Evolutionary conservation across 2,113 vertebrate genomes (phyloP), one percentile per base, ranked within the genome.

Genomic region (Echinops telfairi): DNA sequence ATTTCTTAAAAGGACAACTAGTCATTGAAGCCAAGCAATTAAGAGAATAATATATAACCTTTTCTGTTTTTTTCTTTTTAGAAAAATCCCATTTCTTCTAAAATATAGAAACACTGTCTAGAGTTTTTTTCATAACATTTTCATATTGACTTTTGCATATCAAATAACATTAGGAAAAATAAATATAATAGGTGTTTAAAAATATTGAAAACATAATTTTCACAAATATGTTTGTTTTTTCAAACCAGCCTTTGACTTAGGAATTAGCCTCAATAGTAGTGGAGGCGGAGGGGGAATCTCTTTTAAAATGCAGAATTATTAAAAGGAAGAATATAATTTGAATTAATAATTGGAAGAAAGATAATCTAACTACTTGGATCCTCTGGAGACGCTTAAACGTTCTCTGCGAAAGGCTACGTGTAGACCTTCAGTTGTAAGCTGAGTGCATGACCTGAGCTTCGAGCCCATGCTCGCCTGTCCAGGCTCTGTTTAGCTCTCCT

Each of bases 201-300:
- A 62, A 16, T 16, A 47, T 62, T 79, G 47, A 83, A 90, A 78
- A 84, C 68, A 66, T 73, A 31, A 81, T 82, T 81, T 89, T 40
- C 73, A 84, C 3, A 64, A 58, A 17, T 62, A 20, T 25, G 33
- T 90, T 9, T 38, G 19, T 57, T 84, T 81, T 80, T 81, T 78
- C 83, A 92, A 83, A 43, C 80, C n/a, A 58, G 38, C 76, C 70
- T 84, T 91, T n/a, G n/a, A 68, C 68, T 33, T 88, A 53, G 27
- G 22, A 17, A 88, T n/a, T 36, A 68, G 9, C 15, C 29, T 4
- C 47, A 85, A 16, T 20, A 83, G n/a, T 20, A 73, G 40, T 7
- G 40, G 40, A 7, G 40, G n/a, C n/a, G n/a, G 47, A 40, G 60
- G 43, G 19, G 82, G 76, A 95, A 95, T 17, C 75, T 27, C 36